phyloP scores from a whole-genome alignment of 1,140 invertebrate genomes.

The Lasioglossum baleicum region DNA sequence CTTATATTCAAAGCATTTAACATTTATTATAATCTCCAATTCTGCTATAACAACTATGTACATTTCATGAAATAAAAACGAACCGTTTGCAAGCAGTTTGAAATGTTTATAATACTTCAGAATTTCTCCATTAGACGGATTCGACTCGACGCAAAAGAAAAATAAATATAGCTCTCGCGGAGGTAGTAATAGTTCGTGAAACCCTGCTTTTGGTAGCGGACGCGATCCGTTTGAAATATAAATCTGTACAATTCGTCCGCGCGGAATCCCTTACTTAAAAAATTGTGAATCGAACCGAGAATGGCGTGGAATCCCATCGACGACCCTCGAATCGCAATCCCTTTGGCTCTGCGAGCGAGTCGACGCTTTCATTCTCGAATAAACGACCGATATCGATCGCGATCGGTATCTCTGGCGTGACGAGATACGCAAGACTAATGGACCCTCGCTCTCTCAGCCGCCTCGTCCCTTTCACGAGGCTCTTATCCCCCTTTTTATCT shows the following conservation, averaged over 20 bases:
- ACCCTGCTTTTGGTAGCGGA: background rate
- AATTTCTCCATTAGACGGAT: too few species aligned
- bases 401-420: conserved; percentile 70
- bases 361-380: conserved; percentile 65
- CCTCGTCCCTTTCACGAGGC: conserved; percentile 33
- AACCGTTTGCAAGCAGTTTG: too few species aligned
- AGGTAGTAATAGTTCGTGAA: background rate
- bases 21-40: too few species aligned
- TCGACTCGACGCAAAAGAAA: too few species aligned
- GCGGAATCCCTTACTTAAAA: conserved; percentile 21
- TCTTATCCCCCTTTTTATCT: conserved; percentile 52
- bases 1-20: too few species aligned
- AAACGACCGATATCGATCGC: conserved; percentile 71
- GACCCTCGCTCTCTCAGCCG: conserved; percentile 48
- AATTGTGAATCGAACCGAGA: conserved; percentile 1
- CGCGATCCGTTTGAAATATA: background rate
- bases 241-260: background rate
- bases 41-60: too few species aligned
- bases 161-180: too few species aligned
- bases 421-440: conserved; percentile 72
- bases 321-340: conserved; percentile 35
- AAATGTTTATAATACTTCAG: too few species aligned
- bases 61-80: too few species aligned
- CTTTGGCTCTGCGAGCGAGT: conserved; percentile 48
- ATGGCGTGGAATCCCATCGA: background rate